These are phyloP conservation scores for Luffia ferchaultella DNA, from an alignment of 2,888 invertebrate species.

Conservation along the genomic window DNA sequence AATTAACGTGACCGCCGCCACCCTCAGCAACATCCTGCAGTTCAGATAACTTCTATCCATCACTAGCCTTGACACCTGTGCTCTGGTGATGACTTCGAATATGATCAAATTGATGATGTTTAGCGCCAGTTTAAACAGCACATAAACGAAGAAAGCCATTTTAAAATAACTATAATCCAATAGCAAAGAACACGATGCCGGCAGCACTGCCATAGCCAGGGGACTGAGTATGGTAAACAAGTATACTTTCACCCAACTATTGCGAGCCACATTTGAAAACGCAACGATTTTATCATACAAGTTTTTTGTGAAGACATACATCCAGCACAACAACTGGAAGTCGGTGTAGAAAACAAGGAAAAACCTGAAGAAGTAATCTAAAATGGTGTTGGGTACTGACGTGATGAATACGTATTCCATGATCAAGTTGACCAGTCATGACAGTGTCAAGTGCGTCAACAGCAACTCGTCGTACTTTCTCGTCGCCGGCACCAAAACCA, in stretches of 20 bases:
- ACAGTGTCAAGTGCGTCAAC: neutral
- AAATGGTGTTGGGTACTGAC: neutral
- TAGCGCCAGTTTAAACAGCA: neutral
- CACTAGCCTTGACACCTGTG: neutral
- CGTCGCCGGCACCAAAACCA: neutral
- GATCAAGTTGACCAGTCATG: too few species aligned
- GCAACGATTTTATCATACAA: conserved; percentile 40
- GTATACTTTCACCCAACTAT: too few species aligned
- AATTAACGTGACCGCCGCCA: neutral
- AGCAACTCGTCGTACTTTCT: neutral
- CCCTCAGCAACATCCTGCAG: neutral
- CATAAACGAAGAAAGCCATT: neutral
- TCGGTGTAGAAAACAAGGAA: conserved; percentile 27
- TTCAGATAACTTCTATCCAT: too few species aligned
- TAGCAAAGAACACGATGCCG: too few species aligned
- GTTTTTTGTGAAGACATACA: conserved; percentile 40
- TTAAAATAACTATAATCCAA: too few species aligned
- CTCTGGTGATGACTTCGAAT: neutral
- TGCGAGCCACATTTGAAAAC: too few species aligned
- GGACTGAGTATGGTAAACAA: too few species aligned
- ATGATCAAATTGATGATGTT: neutral
- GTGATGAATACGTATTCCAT: too few species aligned
- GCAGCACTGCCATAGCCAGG: too few species aligned
- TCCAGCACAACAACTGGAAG: conserved; percentile 30
- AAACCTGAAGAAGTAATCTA: neutral